Evolutionary conservation across 1,140 invertebrate species (phyloP).

Genomic region (Trachelipus rathkii): DNA sequence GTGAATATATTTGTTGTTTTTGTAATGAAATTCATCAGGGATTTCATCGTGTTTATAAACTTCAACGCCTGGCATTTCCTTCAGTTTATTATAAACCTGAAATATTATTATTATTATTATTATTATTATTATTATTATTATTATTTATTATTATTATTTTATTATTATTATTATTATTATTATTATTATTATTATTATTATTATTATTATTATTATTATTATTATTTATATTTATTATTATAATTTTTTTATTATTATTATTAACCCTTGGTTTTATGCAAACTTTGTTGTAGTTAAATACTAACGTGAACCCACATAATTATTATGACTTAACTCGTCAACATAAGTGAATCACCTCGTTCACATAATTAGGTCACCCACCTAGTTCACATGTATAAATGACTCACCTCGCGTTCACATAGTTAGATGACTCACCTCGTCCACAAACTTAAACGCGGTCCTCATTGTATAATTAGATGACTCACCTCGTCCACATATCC

Average conservation of each 20-base stretch:
- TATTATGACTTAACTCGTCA: no score
- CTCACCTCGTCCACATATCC: constrained; percentile 27
- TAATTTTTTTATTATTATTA: no score
- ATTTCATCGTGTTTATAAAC: constrained; percentile 50
- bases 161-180: constrained; percentile 1
- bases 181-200: no score
- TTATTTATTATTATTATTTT: not conserved
- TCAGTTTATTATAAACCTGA: constrained; percentile 48
- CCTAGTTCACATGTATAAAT: no score
- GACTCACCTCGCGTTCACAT: no score
- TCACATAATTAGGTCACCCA: no score
- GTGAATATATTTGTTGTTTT: constrained; percentile 45
- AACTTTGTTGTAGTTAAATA: no score
- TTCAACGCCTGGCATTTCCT: constrained; percentile 45
- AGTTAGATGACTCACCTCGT: not conserved
- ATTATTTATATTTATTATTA: no score
- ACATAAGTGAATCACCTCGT: no score
- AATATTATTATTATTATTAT: not conserved
- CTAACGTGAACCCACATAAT: no score
- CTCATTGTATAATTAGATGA: not conserved
- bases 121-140: not conserved
- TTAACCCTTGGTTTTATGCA: no score
- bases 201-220: no score
- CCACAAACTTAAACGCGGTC: not conserved
- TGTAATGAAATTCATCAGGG: constrained; percentile 50